phyloP scores from a whole-genome alignment of 2,888 invertebrate genomes.

The Caenorhabditis sp. region DNA sequence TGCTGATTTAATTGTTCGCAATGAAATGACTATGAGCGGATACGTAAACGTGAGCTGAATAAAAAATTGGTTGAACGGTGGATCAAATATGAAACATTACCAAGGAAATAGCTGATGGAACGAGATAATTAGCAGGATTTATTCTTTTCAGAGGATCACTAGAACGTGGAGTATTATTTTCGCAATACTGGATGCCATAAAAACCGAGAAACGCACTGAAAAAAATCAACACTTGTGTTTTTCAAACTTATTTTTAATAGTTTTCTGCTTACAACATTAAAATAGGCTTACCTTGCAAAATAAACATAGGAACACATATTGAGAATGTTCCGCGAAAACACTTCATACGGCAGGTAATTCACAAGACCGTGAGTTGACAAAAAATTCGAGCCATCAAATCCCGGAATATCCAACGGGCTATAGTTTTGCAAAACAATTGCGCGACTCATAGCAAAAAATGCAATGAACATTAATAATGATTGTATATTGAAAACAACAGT shows the following conservation, averaged over 20 bases:
- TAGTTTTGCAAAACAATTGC: background rate
- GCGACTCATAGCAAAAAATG: conserved; percentile 11
- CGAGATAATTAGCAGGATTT: background rate
- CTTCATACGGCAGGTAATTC: background rate
- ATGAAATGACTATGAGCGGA: conserved; percentile 17
- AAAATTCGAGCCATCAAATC: conserved; percentile 21
- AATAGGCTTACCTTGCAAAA: conserved; percentile 16
- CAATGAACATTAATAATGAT: conserved; percentile 9
- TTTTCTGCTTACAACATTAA: no score
- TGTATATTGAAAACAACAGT: conserved; percentile 26
- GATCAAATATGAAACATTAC: background rate
- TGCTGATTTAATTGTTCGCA: conserved; percentile 7
- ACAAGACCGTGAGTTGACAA: background rate
- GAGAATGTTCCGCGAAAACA: conserved; percentile 8
- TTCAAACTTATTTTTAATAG: no score
- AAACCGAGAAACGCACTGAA: conserved; percentile 8
- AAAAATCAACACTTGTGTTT: background rate
- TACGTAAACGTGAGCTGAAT: conserved; percentile 21
- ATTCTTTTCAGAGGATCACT: background rate
- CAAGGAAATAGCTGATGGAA: background rate
- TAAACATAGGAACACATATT: conserved; percentile 20
- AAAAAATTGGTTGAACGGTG: background rate
- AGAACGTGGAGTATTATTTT: background rate
- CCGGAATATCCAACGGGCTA: conserved; percentile 17
- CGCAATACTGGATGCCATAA: background rate